Evolutionary conservation across 2,113 vertebrate species (phyloP).

Genomic region (Notechis scutatus): DNA sequence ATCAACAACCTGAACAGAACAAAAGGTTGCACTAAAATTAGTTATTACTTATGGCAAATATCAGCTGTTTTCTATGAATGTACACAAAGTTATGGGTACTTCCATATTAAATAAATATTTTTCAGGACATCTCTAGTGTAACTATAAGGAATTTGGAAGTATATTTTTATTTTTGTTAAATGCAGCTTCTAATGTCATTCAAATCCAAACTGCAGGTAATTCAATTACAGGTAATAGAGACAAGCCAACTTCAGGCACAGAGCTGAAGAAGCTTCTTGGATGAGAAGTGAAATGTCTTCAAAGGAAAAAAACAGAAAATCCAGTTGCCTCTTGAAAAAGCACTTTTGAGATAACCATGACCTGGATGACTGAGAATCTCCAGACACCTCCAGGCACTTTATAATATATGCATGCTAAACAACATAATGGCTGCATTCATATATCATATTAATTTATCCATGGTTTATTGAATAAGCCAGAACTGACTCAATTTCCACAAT

Average conservation of each 20-base stretch:
- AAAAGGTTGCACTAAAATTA: constrained; percentile 11
- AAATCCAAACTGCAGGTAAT: not conserved
- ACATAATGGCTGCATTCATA: not conserved
- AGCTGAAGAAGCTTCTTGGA: too few species aligned
- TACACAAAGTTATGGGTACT: not conserved
- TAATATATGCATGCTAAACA: not conserved
- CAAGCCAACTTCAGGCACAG: not conserved
- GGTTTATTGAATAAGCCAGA: not conserved
- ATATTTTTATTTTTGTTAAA: not conserved
- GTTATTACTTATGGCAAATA: not conserved
- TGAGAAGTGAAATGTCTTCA: too few species aligned
- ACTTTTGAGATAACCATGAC: too few species aligned
- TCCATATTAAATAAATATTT: not conserved
- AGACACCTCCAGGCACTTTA: not conserved
- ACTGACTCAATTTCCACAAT: not conserved
- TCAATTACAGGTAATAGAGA: not conserved
- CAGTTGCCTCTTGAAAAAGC: too few species aligned
- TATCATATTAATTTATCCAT: not conserved
- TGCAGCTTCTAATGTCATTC: not conserved
- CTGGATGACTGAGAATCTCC: too few species aligned
- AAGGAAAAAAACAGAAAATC: too few species aligned
- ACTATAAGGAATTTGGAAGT: not conserved
- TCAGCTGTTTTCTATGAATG: not conserved
- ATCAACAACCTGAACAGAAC: constrained; percentile 53
- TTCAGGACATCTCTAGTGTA: not conserved